A percentile compares a stretch with the other conserved stretches of the same genome.
phyloP scores from a whole-genome alignment of 2,888 invertebrate species.

The Nycteola revayana region DNA sequence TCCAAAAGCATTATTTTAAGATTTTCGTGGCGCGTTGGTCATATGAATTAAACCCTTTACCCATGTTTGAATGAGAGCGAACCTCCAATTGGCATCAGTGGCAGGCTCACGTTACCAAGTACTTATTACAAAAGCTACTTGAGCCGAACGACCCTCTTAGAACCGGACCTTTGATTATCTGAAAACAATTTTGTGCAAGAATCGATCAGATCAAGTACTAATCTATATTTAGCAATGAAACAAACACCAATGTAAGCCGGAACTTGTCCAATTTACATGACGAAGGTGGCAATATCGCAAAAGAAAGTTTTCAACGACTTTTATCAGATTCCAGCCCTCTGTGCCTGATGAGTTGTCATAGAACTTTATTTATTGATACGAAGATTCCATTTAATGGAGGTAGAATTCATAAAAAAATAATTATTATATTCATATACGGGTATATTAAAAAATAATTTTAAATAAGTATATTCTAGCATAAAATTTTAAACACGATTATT shows the following conservation, averaged over 20 bases:
- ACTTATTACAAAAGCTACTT: conserved; percentile 34
- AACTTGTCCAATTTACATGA: conserved; percentile 80
- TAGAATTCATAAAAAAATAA: conserved; percentile 25
- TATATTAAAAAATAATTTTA: no score
- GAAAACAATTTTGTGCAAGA: conserved; percentile 57
- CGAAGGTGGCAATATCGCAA: conserved; percentile 78
- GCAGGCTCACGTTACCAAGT: conserved; percentile 10
- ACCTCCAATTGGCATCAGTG: conserved; percentile 2
- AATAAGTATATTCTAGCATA: no score
- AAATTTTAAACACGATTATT: no score
- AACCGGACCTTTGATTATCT: conserved; percentile 35
- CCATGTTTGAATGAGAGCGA: no score
- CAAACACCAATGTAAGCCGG: conserved; percentile 63
- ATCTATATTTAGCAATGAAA: conserved; percentile 72
- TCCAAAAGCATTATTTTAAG: no score
- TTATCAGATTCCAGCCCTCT: conserved; percentile 74
- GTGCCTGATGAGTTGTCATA: conserved; percentile 76
- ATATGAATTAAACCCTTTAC: no score
- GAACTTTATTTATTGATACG: conserved; percentile 74
- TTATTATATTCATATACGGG: background rate
- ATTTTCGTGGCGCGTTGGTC: no score
- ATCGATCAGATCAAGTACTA: conserved; percentile 64
- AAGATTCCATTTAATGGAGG: conserved; percentile 56
- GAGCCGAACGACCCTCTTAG: conserved; percentile 29
- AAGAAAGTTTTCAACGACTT: conserved; percentile 76